phyloP scores from a whole-genome alignment of 2,888 invertebrate species.

The Agonopterix subpropinquella region DNA sequence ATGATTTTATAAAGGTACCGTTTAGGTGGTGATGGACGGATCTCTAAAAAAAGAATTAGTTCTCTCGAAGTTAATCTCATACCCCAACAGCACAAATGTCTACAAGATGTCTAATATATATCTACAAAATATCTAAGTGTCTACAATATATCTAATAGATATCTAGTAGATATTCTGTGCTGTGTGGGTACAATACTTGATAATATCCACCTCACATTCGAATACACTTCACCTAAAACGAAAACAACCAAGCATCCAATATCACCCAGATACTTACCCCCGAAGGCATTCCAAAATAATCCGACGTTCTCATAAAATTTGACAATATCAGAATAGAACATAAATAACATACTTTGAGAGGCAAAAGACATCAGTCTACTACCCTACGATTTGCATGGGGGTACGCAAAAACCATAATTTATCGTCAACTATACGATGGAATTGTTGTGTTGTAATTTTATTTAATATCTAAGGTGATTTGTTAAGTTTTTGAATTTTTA shows the following conservation, averaged over 20 bases:
- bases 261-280: neutral
- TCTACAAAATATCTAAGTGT: no score
- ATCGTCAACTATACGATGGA: conserved; percentile 16
- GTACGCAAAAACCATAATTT: conserved; percentile 19
- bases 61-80: no score
- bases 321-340: conserved; percentile 27
- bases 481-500: neutral
- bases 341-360: conserved; percentile 27
- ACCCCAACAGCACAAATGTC: no score
- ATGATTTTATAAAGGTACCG: no score
- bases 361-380: conserved; percentile 20
- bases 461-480: conserved; percentile 7
- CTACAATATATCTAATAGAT: no score
- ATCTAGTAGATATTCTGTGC: no score
- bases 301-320: conserved; percentile 18
- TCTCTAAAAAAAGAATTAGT: no score
- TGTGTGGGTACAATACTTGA: no score
- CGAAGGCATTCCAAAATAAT: neutral
- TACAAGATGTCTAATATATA: no score
- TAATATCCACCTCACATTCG: neutral
- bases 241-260: neutral
- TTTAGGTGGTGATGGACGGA: no score
- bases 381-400: conserved; percentile 20
- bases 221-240: neutral
- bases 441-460: conserved; percentile 11